Evolutionary conservation across 2,888 invertebrate genomes (phyloP), one percentile per base, ranked within the genome.

Genomic region (Boloria euphrosyne): DNA sequence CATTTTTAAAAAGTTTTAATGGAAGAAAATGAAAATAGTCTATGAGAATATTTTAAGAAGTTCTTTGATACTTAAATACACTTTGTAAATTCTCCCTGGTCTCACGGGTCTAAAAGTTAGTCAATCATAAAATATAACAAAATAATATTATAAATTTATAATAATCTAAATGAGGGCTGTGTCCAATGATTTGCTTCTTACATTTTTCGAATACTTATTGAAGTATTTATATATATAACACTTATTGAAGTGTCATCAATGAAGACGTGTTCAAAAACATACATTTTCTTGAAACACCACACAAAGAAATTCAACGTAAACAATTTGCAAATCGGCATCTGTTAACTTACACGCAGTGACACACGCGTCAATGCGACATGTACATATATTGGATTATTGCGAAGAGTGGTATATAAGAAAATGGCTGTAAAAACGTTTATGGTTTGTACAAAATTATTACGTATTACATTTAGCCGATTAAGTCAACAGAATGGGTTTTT

Each of bases 371-470:
- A 57, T 46, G 46, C 46, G 46, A 46, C 57, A 57, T 57, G 27
- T 46, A 38, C 31, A 38, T 38, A 44, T 57, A 57, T 57, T 57
- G 57, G 57, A 57, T 57, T 57, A 57, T 57, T 57, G 46, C 46
- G 46, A 57, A 46, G 57, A 57, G 46, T 57, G 46, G 46, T 22
- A 46, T 38, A 38, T n/a, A 46, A 57, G 57, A 46, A 46, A 57
- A 57, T 57, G 57, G 46, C 22, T 46, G 57, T 57, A 46, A 57
- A 10, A 57, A 57, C 46, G 46, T 57, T 57, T 57, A 57, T 57
- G 46, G 22, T 22, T n/a, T 46, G 6, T 49, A 59, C 49, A 47
- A 59, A 49, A 47, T 47, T 49, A 47, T 16, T 27, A 5, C 49
- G 38, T 47, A 59, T 59, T 17, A 59, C 59, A 16, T 59, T 59